Percentiles rank a stretch among this genome's conserved stretches.
Conservation (phyloP, 2,888 invertebrate genomes). For the Neoscelio sp. region DNA sequence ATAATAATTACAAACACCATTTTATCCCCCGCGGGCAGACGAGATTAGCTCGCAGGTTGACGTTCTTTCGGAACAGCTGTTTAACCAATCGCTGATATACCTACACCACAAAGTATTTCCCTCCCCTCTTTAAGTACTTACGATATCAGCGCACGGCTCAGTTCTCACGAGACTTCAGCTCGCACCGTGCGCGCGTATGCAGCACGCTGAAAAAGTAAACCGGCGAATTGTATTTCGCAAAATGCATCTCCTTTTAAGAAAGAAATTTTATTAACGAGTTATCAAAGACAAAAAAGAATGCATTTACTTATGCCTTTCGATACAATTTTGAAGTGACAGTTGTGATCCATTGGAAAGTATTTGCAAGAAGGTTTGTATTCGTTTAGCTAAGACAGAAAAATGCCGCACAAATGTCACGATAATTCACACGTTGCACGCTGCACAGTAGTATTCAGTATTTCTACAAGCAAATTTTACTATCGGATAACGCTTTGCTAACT, state of each 20-base stretch:
- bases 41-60: conserved; percentile 44
- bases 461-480: too few species aligned
- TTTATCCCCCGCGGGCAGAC: conserved; percentile 21
- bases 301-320: too few species aligned
- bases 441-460: too few species aligned
- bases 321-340: too few species aligned
- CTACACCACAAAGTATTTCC: conserved; percentile 40
- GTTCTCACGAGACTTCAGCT: conserved; percentile 59
- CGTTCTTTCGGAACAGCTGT: conserved; percentile 53
- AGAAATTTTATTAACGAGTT: background rate
- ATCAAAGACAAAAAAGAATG: background rate
- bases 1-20: conserved; percentile 2
- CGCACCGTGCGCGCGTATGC: conserved; percentile 27
- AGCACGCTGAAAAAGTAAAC: conserved; percentile 13
- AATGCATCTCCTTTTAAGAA: background rate
- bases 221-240: conserved; percentile 29
- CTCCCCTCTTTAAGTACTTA: conserved; percentile 50
- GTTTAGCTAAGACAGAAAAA: too few species aligned
- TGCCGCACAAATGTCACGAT: too few species aligned
- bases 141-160: conserved; percentile 55
- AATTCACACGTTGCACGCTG: too few species aligned
- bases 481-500: too few species aligned
- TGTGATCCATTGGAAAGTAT: too few species aligned
- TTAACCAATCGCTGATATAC: conserved; percentile 56
- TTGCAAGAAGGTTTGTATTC: too few species aligned